Evolutionary conservation across 1,140 invertebrate genomes (phyloP), one percentile per base, ranked within the genome.

Genomic region (Cydia splendana): DNA sequence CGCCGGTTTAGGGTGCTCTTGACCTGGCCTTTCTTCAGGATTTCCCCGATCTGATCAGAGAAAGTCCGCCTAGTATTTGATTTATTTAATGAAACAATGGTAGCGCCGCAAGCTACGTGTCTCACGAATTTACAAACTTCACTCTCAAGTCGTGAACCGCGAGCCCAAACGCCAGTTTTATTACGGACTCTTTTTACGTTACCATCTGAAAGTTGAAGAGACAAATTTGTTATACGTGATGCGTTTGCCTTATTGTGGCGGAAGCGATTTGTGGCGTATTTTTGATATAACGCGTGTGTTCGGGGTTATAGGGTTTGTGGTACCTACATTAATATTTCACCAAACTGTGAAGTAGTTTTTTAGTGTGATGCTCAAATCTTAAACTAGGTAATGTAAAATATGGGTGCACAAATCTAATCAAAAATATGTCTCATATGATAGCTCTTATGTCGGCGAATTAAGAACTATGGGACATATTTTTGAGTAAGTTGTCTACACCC

Each of bases 121-220:
- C 67, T 71, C 67, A 38, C 67, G 67, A 71, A 71, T 71, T 71
- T 38, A 71, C 67, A 71, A 71, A 71, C 67, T 71, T 71, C 67
- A 38, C 67, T 71, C 67, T 71, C 67, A 42, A 71, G 34, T 71
- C 67, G 57, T 12, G 57, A 62, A 62, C 57, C 57, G 51, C 51
- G 45, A n/a, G 51, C 74, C 45, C 51, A 57, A 75, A 75, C 45
- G 45, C 74, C 45, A 75, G 30, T 75, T 75, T 75, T 75, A 75
- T 57, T 51, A 51, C 74, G 28, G 74, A 15, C 74, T 53, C 48
- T 75, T 75, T 75, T 75, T 75, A 71, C 67, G 67, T 45, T 53
- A n/a, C 45, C 74, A 15, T 28, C 73, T 28, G 20, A 74, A 75
- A 75, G 4, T 57, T 75, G 45, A 42, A 53, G 51, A 53, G 74